Conservation (phyloP, 2,888 invertebrate genomes). For the Trissolcus brochymenae region DNA sequence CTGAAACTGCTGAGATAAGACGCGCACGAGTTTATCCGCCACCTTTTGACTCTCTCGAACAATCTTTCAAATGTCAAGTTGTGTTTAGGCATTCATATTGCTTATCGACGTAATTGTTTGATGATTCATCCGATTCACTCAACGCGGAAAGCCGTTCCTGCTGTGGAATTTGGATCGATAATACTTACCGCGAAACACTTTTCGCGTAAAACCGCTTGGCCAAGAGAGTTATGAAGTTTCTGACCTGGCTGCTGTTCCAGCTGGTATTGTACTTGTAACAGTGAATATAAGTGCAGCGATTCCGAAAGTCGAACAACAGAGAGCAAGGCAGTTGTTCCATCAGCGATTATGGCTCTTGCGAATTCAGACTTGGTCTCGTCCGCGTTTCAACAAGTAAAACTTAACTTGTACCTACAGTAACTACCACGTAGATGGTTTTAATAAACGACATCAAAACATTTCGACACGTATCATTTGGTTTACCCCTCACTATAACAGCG, state of each 20-base stretch:
- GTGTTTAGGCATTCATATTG: constrained; percentile 8
- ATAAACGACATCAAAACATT: constrained; percentile 67
- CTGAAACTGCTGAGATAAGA: constrained; percentile 22
- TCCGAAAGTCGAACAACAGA: constrained; percentile 36
- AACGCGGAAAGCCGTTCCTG: too few species aligned
- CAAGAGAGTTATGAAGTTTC: constrained; percentile 30
- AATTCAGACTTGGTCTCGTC: constrained; percentile 58
- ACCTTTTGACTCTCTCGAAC: too few species aligned
- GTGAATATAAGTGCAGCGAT: constrained; percentile 20
- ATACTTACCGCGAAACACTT: neutral
- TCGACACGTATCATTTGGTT: constrained; percentile 66
- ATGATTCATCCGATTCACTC: constrained; percentile 4
- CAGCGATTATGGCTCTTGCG: constrained; percentile 32
- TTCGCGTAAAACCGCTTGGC: constrained; percentile 21
- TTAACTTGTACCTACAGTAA: constrained; percentile 40
- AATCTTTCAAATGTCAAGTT: constrained; percentile 29
- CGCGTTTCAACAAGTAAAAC: constrained; percentile 37
- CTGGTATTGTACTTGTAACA: constrained; percentile 19
- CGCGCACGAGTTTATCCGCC: constrained; percentile 15
- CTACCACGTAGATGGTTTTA: constrained; percentile 62
- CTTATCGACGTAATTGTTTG: constrained; percentile 15
- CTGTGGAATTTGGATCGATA: neutral
- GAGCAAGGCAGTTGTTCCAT: constrained; percentile 35
- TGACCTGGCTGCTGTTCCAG: constrained; percentile 5
- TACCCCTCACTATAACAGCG: too few species aligned